A percentile compares a stretch with the other conserved stretches of the same genome.
Conservation (phyloP, 2,113 vertebrate species). For the Epinephelus fuscoguttatus region DNA sequence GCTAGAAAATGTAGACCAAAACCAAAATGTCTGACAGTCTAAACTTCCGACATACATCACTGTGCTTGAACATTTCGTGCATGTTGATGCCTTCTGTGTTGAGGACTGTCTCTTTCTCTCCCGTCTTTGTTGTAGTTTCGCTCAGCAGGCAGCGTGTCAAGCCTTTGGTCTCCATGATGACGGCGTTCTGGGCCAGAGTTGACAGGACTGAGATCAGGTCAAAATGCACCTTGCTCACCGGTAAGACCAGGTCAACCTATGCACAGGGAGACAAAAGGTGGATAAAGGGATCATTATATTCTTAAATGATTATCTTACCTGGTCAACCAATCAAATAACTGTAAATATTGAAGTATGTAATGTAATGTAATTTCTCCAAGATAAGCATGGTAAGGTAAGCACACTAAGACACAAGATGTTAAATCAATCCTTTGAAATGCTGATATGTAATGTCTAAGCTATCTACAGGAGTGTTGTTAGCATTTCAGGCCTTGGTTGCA, state of each 20-base stretch:
- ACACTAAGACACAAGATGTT: too few species aligned
- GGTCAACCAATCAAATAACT: too few species aligned
- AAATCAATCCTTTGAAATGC: too few species aligned
- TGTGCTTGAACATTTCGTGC: slow-evolving; percentile 89
- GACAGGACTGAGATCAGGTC: slow-evolving; percentile 90
- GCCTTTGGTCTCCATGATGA: slow-evolving; percentile 91
- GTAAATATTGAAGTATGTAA: too few species aligned
- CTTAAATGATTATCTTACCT: too few species aligned
- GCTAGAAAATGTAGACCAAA: not conserved
- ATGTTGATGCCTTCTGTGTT: slow-evolving; percentile 97
- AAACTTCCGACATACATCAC: slow-evolving; percentile 81
- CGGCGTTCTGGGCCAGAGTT: slow-evolving; percentile 83
- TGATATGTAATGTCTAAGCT: too few species aligned
- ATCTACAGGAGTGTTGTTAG: too few species aligned
- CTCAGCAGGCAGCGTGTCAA: slow-evolving; percentile 92
- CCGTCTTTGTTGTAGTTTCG: slow-evolving; percentile 82
- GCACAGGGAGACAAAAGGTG: not conserved
- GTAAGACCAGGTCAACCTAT: slow-evolving; percentile 89
- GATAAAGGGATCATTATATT: not conserved
- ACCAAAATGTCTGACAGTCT: too few species aligned
- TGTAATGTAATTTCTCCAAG: too few species aligned
- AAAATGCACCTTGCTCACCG: slow-evolving; percentile 90
- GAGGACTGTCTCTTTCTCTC: slow-evolving; percentile 86
- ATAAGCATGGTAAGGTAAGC: too few species aligned
- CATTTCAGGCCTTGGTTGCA: too few species aligned